A percentile compares a stretch with the other conserved stretches of the same genome.
phyloP scores from a whole-genome alignment of 2,113 vertebrate genomes.

The Tor tambroides region DNA sequence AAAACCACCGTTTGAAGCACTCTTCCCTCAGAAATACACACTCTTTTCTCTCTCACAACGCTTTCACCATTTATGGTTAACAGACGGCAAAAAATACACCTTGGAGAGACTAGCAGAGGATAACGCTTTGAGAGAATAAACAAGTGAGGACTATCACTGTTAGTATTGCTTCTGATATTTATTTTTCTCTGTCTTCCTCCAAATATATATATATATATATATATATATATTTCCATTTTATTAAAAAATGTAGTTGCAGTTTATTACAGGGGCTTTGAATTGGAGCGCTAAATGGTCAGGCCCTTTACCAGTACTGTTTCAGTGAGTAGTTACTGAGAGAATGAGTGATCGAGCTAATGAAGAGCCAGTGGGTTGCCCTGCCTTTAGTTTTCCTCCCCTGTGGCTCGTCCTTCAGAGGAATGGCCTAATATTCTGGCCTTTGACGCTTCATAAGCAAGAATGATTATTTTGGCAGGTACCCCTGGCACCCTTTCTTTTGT shows the following conservation, averaged over 20 bases:
- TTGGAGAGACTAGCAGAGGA: background rate
- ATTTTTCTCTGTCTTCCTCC: background rate
- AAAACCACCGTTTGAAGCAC: conserved; percentile 43
- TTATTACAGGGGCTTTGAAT: too few species aligned
- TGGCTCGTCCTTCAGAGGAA: background rate
- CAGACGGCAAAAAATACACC: background rate
- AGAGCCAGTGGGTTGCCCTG: background rate
- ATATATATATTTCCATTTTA: too few species aligned
- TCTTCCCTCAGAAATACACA: conserved; percentile 4
- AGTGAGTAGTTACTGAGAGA: conserved; percentile 1
- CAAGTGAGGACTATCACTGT: background rate
- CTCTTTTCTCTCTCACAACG: background rate
- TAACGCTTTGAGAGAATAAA: conserved; percentile 3
- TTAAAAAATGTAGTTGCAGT: too few species aligned
- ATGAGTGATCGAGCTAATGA: background rate
- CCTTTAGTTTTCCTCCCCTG: background rate
- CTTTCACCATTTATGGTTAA: conserved; percentile 17
- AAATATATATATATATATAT: too few species aligned
- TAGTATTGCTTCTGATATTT: background rate
- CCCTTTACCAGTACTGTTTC: background rate
- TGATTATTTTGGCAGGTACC: background rate
- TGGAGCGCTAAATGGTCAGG: background rate
- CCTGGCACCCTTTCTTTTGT: background rate
- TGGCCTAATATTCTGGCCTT: background rate
- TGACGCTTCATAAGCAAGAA: background rate